Evolutionary conservation across 2,888 invertebrate genomes (phyloP).

Genomic region (Hybos culiciformis): DNA sequence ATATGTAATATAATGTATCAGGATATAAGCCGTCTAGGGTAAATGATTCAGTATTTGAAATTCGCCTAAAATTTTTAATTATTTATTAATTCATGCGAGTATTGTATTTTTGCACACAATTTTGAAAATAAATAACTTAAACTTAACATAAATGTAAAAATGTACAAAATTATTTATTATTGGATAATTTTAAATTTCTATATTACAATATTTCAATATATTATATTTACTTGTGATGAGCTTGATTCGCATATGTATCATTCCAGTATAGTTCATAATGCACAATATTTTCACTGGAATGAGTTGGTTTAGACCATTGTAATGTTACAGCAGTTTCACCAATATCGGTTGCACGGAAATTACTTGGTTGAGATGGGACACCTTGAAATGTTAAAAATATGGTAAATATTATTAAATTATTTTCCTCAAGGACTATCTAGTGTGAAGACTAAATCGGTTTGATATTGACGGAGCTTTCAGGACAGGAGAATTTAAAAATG

Average conservation of each 20-base stretch:
- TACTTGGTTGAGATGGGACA: conserved; percentile 92
- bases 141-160: not conserved
- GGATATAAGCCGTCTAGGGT: conserved; percentile 84
- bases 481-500: no score
- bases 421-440: no score
- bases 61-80: conserved; percentile 42
- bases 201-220: not conserved
- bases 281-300: conserved; percentile 83
- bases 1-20: conserved; percentile 91
- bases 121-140: not conserved
- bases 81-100: no score
- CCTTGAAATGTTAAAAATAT: no score
- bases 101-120: no score
- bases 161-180: not conserved
- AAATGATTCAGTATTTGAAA: conserved; percentile 72
- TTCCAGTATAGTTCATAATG: conserved; percentile 97
- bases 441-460: no score
- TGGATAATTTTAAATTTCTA: not conserved
- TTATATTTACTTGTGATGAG: conserved; percentile 54
- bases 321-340: conserved; percentile 84
- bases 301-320: conserved; percentile 84
- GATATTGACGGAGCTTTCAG: no score
- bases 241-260: conserved; percentile 84
- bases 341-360: conserved; percentile 71
- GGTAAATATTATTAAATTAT: no score